Evolutionary conservation across 2,888 invertebrate species (phyloP).

Genomic region (Patella caerulea): DNA sequence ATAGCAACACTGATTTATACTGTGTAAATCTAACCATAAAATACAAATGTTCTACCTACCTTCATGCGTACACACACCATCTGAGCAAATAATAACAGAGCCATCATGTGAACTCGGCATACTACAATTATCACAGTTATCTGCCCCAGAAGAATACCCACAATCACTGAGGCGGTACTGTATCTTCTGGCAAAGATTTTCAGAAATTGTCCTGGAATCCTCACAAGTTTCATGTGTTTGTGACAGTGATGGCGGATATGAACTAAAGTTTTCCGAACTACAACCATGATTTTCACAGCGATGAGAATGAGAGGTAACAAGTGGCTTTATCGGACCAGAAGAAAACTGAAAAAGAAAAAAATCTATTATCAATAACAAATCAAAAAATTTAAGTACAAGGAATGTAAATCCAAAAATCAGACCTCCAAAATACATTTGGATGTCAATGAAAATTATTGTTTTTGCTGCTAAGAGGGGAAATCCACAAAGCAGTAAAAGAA

Average conservation of each 20-base stretch:
- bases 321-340: background rate
- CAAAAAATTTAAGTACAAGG: too few species aligned
- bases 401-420: too few species aligned
- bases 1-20: background rate
- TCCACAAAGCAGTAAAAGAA: too few species aligned
- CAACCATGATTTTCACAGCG: constrained; percentile 3
- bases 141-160: constrained; percentile 89
- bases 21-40: background rate
- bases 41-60: constrained; percentile 40
- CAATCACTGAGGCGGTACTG: constrained; percentile 78
- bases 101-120: constrained; percentile 89
- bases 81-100: constrained; percentile 90
- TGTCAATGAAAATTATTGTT: too few species aligned
- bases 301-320: background rate
- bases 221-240: constrained; percentile 5
- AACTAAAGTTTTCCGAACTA: constrained; percentile 23
- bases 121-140: constrained; percentile 80
- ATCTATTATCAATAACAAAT: too few species aligned
- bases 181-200: constrained; percentile 10
- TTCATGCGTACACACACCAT: constrained; percentile 88
- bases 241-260: constrained; percentile 15
- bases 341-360: background rate
- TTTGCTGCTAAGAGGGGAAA: too few species aligned
- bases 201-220: constrained; percentile 20
- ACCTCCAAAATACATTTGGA: too few species aligned